A percentile compares a stretch with the other conserved stretches of the same genome.
phyloP scores from a whole-genome alignment of 2,797 vertebrate species.

The Neosilurus hyrtlii region DNA sequence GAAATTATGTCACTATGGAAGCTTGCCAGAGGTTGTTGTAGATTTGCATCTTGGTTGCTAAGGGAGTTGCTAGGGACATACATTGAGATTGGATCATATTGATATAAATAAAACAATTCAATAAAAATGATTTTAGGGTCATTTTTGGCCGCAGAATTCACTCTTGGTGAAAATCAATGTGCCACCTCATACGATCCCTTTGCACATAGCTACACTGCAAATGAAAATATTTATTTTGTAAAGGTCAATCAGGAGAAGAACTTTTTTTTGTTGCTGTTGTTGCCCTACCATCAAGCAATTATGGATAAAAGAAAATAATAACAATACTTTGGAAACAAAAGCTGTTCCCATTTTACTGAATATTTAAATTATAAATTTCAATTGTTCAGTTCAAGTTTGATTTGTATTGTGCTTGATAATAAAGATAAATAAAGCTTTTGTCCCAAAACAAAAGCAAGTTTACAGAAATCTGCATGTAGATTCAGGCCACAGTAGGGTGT shows the following conservation, averaged over 20 bases:
- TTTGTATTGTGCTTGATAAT: not conserved
- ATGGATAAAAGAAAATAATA: not conserved
- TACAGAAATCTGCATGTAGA: not conserved
- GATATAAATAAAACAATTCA: too few relatives aligned
- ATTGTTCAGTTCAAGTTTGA: not conserved
- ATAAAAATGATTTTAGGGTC: too few relatives aligned
- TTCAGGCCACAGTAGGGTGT: not conserved
- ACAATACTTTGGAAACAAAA: not conserved
- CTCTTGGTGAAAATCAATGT: too few relatives aligned
- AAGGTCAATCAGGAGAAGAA: not conserved
- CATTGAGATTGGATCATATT: too few relatives aligned
- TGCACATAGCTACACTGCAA: not conserved
- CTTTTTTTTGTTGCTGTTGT: not conserved
- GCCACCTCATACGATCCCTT: not conserved
- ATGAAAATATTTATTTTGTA: not conserved
- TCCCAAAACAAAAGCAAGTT: not conserved
- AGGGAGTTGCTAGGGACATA: too few relatives aligned
- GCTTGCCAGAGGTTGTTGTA: too few relatives aligned
- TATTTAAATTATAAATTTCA: not conserved
- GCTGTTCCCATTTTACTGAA: not conserved
- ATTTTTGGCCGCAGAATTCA: too few relatives aligned
- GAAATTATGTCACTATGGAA: too few relatives aligned
- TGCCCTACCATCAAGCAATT: not conserved
- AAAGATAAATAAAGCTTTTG: not conserved
- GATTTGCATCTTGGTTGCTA: too few relatives aligned